Evolutionary conservation across 2,888 invertebrate genomes (phyloP).

Genomic region (Nephrotoma flavescens): DNA sequence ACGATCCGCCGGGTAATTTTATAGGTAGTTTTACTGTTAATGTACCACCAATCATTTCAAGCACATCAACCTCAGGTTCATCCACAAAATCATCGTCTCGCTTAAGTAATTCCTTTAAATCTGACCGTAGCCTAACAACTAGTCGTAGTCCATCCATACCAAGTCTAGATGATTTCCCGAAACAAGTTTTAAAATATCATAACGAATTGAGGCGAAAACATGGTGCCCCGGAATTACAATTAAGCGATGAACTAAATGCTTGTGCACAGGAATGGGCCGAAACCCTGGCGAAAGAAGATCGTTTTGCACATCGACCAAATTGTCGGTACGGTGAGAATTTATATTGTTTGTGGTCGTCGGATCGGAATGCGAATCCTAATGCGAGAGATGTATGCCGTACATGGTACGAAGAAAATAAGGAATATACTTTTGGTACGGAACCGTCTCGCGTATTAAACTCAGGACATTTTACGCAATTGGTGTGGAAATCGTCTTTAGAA

Average conservation of each 20-base stretch:
- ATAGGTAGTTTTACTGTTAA: conserved; percentile 60
- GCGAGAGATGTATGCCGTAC: conserved; percentile 36
- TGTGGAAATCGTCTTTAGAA: conserved; percentile 53
- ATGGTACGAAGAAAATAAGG: conserved; percentile 44
- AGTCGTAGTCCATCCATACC: neutral
- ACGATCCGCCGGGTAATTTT: conserved; percentile 77
- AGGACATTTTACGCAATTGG: conserved; percentile 58
- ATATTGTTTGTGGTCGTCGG: conserved; percentile 40
- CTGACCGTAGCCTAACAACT: neutral
- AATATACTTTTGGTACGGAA: conserved; percentile 35
- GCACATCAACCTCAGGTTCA: conserved; percentile 17
- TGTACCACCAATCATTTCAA: conserved; percentile 43
- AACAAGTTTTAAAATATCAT: conserved; percentile 40
- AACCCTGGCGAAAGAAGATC: conserved; percentile 45
- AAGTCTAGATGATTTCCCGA: conserved; percentile 24
- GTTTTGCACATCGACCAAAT: conserved; percentile 48
- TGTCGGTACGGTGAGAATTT: conserved; percentile 48
- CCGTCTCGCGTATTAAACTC: conserved; percentile 31
- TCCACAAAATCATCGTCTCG: neutral
- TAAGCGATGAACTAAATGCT: conserved; percentile 47
- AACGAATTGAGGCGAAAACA: conserved; percentile 46
- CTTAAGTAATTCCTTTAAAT: neutral
- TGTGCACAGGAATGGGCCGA: conserved; percentile 58
- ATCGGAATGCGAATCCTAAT: conserved; percentile 34
- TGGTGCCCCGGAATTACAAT: conserved; percentile 37